Evolutionary conservation across 2,888 invertebrate species (phyloP), one percentile per base, ranked within the genome.

Genomic region (Anagyrus pseudococci): DNA sequence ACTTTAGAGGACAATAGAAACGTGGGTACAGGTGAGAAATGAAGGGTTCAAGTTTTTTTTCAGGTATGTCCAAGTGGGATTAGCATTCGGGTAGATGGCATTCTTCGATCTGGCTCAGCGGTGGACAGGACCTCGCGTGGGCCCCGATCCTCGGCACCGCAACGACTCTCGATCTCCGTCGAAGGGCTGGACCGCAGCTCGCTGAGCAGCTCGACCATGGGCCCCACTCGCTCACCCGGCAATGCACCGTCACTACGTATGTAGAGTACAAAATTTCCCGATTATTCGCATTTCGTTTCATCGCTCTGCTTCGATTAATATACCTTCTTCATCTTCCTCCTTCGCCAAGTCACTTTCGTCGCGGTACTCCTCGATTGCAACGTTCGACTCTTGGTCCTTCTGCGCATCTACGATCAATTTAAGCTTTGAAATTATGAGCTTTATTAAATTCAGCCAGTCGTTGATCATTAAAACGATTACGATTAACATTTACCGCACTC

Each of bases 171-270:
- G 95, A 83, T 1, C 89, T 87, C 25, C 93, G 83, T 76, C 90
- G 91, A 73, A 87, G 87, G 58, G 91, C 85, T 13, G 93, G 91
- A 19, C 93, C 93, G 76, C 96, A 97, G 0, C 90, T 89, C n/a
- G 89, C 90, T 0, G 93, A 92, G 82, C 96, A 96, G 70, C 90
- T 88, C 37, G 92, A 91, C 94, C 93, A 94, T 13, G 83, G 77
- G 3, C 90, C 87, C 93, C 94, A 94, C 61, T 85, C 85, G 15
- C 77, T 73, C 49, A 77, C 72, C 69, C 73, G 68, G 56, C 79
- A 80, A 60, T 79, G 66, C n/a, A 71, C 67, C 63, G 15, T 15
- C 33, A 8, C 2, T 8, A 13, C 33, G 8, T 37, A 10, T 37
- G 8, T 15, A 37, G 15, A n/a, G n/a, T n/a, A n/a, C n/a, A n/a